Evolutionary conservation across 2,797 vertebrate genomes (phyloP), one percentile per base, ranked within the genome.

Genomic region (Melanotaenia parkinsoni): DNA sequence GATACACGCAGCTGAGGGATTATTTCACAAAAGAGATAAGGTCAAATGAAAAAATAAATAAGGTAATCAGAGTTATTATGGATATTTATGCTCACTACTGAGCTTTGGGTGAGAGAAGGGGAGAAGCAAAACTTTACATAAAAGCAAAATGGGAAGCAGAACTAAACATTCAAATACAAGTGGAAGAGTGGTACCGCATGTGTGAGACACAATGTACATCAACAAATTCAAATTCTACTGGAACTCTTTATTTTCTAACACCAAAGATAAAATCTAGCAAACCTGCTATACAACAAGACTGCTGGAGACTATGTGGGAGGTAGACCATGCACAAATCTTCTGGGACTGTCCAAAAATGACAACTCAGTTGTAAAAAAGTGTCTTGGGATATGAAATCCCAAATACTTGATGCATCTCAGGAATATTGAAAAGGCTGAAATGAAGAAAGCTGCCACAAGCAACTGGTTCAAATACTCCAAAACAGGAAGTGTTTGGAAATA

Each of bases 1-100:
- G 63, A 59, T 71, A 72, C 30, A 1, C 65, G 32, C 67, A 74
- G 9, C 26, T 67, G 24, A 58, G 26, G 37, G 32, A 76, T 35
- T 68, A 70, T 35, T 67, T 63, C 13, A 57, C 4, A 61, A 64
- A 51, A 59, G 24, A 65, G 24, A 65, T 37, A 24, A 51, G 37
- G 30, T 58, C 5, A 58, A 9, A 16, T 24, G 7, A 37, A 20
- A 20, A 18, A 24, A 9, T 16, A 64, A 56, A 74, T 45, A 24
- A 53, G 33, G 43, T 32, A 12, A 54, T 26, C 10, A 18, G 33
- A 22, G 13, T 20, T 47, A 40, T 69, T 50, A 38, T 67, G 9
- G 30, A 67, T 18, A 74, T 33, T 12, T 61, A 35, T 43, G 63
- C 24, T 66, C 50, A 43, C 11, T 60, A 60, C 12, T 57, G 14